Percentiles rank a stretch among this genome's conserved stretches.
Evolutionary conservation across 2,113 vertebrate species (phyloP).

Genomic region (Zingel zingel): DNA sequence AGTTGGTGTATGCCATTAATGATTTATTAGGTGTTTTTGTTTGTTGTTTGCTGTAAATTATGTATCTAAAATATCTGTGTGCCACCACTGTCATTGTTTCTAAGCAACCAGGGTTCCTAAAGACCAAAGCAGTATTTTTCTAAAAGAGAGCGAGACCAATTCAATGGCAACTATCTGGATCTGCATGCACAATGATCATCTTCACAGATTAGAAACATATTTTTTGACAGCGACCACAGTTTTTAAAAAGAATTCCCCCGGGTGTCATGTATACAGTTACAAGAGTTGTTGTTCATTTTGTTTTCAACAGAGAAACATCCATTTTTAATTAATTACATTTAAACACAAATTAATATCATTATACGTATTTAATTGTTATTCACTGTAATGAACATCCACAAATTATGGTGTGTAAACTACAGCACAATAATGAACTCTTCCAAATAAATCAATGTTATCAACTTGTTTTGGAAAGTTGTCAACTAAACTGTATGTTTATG

Average conservation of each 20-base stretch:
- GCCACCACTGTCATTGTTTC: constrained; percentile 38
- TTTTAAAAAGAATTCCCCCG: constrained; percentile 5
- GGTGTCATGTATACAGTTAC: not conserved
- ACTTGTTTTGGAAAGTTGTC: constrained; percentile 3
- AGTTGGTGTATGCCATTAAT: not conserved
- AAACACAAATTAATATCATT: constrained; percentile 12
- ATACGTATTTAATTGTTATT: not conserved
- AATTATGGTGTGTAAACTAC: constrained; percentile 14
- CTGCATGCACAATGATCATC: constrained; percentile 37
- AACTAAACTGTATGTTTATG: not conserved
- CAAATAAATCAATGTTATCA: constrained; percentile 13
- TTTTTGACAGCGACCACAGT: not conserved
- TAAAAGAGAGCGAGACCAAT: not conserved
- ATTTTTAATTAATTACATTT: constrained; percentile 29
- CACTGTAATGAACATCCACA: not conserved
- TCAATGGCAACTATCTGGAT: constrained; percentile 2
- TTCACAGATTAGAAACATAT: constrained; percentile 7
- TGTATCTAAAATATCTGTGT: constrained; percentile 12
- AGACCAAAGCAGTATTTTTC: constrained; percentile 25
- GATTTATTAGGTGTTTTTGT: not conserved
- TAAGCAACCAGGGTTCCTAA: constrained; percentile 35
- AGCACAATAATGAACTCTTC: not conserved
- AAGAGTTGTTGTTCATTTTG: constrained; percentile 12
- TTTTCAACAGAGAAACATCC: constrained; percentile 13
- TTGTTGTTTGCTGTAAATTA: constrained; percentile 30